Conservation (phyloP, 2,113 vertebrate genomes). For the Petaurus breviceps region DNA sequence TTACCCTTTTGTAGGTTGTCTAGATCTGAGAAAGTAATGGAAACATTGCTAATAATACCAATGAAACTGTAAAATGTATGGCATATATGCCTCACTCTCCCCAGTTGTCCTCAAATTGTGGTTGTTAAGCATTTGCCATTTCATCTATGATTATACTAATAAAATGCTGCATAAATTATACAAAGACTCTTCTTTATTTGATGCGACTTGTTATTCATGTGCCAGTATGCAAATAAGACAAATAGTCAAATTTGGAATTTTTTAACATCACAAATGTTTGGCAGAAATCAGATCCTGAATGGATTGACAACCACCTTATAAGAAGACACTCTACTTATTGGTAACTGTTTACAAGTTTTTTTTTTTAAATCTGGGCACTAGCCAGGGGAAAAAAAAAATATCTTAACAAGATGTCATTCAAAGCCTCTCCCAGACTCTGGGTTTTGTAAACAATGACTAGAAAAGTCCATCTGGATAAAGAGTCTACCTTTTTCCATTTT, state of each 20-base stretch:
- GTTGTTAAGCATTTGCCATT: background rate
- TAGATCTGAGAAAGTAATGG: background rate
- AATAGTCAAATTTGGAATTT: background rate
- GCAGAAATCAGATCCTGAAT: background rate
- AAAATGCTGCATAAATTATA: background rate
- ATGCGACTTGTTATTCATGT: slow-evolving; percentile 12
- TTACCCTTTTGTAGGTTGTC: background rate
- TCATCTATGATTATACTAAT: background rate
- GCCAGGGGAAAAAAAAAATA: slow-evolving; percentile 42
- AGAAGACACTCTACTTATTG: background rate
- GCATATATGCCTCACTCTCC: background rate
- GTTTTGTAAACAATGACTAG: background rate
- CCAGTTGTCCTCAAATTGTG: background rate
- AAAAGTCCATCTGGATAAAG: background rate
- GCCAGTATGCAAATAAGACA: background rate
- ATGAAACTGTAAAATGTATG: background rate
- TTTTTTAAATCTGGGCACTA: slow-evolving; percentile 20
- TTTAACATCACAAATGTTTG: background rate
- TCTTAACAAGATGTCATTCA: background rate
- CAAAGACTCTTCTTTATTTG: background rate
- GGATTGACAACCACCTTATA: slow-evolving; percentile 2
- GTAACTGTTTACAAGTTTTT: background rate
- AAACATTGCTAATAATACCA: background rate
- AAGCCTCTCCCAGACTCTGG: background rate
- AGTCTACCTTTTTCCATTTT: background rate